These are phyloP conservation scores for Triplophysa dalaica DNA, from an alignment of 2,113 vertebrate genomes.

Conservation along the genomic window DNA sequence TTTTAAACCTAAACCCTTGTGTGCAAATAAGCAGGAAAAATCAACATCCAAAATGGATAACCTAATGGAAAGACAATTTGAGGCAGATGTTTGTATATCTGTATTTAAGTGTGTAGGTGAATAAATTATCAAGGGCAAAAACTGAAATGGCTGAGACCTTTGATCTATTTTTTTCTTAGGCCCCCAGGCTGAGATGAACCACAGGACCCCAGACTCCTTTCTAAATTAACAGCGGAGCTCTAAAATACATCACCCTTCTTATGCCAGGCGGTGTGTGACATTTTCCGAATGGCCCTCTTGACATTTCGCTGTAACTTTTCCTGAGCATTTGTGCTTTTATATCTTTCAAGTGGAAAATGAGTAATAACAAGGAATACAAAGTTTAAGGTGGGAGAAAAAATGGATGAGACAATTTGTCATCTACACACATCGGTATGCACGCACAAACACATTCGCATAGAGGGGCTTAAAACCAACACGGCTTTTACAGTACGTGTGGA, in stretches of 20 bases:
- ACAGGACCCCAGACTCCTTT: constrained; percentile 28
- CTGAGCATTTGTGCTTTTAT: constrained; percentile 36
- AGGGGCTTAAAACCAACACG: background rate
- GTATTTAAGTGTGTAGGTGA: constrained; percentile 35
- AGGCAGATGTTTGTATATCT: constrained; percentile 26
- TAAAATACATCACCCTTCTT: constrained; percentile 41
- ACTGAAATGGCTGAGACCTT: constrained; percentile 36
- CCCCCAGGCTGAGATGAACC: constrained; percentile 39
- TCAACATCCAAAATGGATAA: background rate
- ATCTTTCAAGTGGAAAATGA: constrained; percentile 38
- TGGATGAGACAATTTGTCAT: constrained; percentile 16
- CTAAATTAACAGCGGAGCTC: constrained; percentile 39
- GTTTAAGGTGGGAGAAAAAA: constrained; percentile 27
- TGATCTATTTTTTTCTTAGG: constrained; percentile 33
- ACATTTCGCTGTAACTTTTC: constrained; percentile 34
- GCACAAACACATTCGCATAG: constrained; percentile 16
- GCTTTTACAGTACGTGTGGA: background rate
- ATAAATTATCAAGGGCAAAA: constrained; percentile 31
- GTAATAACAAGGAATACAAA: constrained; percentile 23
- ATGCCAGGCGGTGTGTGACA: constrained; percentile 29
- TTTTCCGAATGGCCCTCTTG: constrained; percentile 35
- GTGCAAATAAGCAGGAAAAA: constrained; percentile 22
- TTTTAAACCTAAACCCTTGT: background rate
- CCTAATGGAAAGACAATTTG: constrained; percentile 3
- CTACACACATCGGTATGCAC: constrained; percentile 33